Base-by-base conservation (phyloP, 2,113 vertebrate species). In the Puma concolor region DNA sequence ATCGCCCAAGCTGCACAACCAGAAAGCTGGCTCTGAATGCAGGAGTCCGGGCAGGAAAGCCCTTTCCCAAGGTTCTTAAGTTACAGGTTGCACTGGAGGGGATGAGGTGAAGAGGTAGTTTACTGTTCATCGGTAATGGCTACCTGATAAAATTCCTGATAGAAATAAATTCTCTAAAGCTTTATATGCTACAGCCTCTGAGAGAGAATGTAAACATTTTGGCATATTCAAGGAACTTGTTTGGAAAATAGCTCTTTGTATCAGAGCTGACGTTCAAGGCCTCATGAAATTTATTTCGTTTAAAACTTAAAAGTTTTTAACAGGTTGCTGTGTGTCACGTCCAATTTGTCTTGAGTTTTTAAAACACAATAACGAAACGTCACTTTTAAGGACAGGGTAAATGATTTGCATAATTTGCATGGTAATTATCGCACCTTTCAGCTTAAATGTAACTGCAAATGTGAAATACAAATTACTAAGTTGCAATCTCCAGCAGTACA, bases 381-480 rank as follows among this genome's bases (percentile, higher is more conserved):
- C 97, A 97, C 96, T 98, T 98, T 97, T 97, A 98, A 96, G 85
- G 91, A 81, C 67, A 95, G 94, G 82, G 50, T 97, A 79, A 71
- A 97, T 96, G 74, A 98, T 97, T 97, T 98, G 82, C 81, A 66
- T 97, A 97, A 98, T 98, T 95, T 98, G 93, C 29, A 41, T 98
- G 94, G 95, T 93, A 98, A 98, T 97, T 97, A 98, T 71, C 66
- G 93, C 72, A 97, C 77, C 76, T 96, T 97, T 95, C 76, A 93
- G 96, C 86, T 97, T 97, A 98, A 98, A 97, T 94, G 97, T 96
- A 98, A 88, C 94, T 0, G 95, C 94, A 97, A 98, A 98, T 94
- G 95, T 95, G 85, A 98, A 98, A 97, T 93, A 98, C 96, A 98
- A 98, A 97, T 98, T 98, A 96, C 96, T 98, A 98, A 98, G 98